Evolutionary conservation across 1,140 invertebrate genomes (phyloP), one percentile per base, ranked within the genome.

Genomic region (Drosophila gunungcola): DNA sequence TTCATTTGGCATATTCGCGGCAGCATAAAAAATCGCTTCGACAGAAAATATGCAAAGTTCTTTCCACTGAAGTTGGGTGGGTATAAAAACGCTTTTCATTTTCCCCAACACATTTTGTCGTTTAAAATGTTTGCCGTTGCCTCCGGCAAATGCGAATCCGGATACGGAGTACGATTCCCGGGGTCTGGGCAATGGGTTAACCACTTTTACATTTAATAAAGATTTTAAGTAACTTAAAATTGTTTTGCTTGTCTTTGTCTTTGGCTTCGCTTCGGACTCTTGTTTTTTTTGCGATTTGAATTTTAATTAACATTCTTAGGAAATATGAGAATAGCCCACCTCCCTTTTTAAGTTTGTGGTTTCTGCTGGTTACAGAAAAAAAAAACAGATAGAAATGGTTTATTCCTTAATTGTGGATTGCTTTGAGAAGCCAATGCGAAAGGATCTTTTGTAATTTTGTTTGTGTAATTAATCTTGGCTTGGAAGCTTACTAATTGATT

Each of bases 141-240:
- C 64, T 43, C 49, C 34, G 56, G 56, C 45, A 43, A 57, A 61
- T 46, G 65, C 73, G 70, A 48, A 55, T 57, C 65, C 49, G 62
- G 49, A 43, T 60, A 36, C 48, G 38, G 36, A 49, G 12, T 5
- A 27, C 13, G 25, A 16, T 43, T 58, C 39, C 10, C 27, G 48
- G 53, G 53, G 54, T 58, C 54, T 61, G 62, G 54, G 68, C 60
- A 85, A 78, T 65, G 84, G 80, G 80, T 89, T 89, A 90, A 89
- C 85, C 85, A 78, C 85, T 80, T 80, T 78, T 68, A 84, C 77
- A 90, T 83, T 89, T 90, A 89, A 89, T 89, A 89, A 89, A 84
- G 77, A 84, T 83, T 89, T 89, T 84, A 89, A 89, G 85, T 84
- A 84, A 89, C 80, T 89, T 89, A 78, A 89, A 89, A 89, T 78